Conservation (phyloP, 1,140 invertebrate genomes). For the Patella vulgata region DNA sequence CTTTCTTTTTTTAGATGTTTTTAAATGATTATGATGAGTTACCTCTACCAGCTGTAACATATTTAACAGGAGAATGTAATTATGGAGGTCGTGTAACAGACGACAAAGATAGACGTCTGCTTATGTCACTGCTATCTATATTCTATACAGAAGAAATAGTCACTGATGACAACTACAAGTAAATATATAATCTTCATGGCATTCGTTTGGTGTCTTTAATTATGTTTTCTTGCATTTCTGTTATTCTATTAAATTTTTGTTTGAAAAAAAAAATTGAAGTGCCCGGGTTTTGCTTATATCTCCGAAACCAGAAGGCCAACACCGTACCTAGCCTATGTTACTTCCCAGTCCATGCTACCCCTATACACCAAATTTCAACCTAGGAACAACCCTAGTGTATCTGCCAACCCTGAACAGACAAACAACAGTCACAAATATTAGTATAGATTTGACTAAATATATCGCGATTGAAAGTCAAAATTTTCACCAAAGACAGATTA, state of each 20-base stretch:
- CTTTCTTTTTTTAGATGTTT: constrained; percentile 66
- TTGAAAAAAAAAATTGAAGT: not conserved
- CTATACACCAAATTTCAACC: too few relatives aligned
- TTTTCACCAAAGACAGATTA: too few relatives aligned
- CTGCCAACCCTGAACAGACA: too few relatives aligned
- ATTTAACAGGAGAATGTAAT: constrained; percentile 89
- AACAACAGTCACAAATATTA: too few relatives aligned
- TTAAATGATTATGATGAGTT: constrained; percentile 67
- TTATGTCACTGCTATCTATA: constrained; percentile 59
- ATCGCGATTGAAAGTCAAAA: too few relatives aligned
- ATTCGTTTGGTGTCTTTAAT: not conserved
- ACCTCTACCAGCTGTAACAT: constrained; percentile 64
- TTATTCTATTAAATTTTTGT: not conserved
- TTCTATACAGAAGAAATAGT: constrained; percentile 59
- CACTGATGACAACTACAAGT: constrained; percentile 64
- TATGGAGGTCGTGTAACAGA: constrained; percentile 77
- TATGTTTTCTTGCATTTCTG: not conserved
- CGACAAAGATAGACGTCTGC: constrained; percentile 66
- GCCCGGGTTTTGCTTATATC: constrained; percentile 3
- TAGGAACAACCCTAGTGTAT: too few relatives aligned
- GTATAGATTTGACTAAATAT: too few relatives aligned
- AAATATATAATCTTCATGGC: constrained; percentile 35
- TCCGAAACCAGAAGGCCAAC: too few relatives aligned
- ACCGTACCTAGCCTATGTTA: too few relatives aligned
- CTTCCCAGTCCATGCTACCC: too few relatives aligned